phyloP scores from a whole-genome alignment of 2,113 vertebrate genomes.

The Symphodus melops region DNA sequence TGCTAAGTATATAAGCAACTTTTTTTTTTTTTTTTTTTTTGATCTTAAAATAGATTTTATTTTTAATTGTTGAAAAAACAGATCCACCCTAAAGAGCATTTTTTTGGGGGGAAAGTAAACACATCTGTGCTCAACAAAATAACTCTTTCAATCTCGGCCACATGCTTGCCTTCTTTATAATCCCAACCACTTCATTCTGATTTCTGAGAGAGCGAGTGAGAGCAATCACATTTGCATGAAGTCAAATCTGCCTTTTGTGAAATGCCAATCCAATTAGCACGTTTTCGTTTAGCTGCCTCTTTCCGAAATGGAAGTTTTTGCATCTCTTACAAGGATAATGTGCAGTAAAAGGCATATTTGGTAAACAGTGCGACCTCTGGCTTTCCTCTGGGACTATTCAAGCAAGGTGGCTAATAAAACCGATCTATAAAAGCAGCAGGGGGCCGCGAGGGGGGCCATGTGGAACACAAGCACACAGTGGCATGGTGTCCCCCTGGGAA shows the following conservation, averaged over 20 bases:
- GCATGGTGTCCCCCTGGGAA: constrained; percentile 44
- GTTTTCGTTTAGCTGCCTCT: constrained; percentile 62
- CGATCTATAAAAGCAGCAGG: constrained; percentile 60
- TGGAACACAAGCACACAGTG: constrained; percentile 30
- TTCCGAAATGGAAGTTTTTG: constrained; percentile 73
- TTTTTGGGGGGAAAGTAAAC: constrained; percentile 15
- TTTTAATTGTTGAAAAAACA: not conserved
- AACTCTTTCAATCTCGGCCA: constrained; percentile 31
- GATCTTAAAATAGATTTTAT: not conserved
- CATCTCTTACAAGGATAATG: constrained; percentile 72
- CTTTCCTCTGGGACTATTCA: constrained; percentile 70
- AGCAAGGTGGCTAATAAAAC: constrained; percentile 78
- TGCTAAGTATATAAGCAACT: not conserved
- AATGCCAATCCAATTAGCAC: constrained; percentile 82
- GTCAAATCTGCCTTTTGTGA: constrained; percentile 80
- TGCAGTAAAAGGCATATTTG: constrained; percentile 74
- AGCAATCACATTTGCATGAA: constrained; percentile 74
- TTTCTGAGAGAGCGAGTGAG: constrained; percentile 15
- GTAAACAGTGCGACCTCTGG: constrained; percentile 64
- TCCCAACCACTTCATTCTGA: constrained; percentile 57
- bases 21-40: not conserved
- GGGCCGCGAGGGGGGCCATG: constrained; percentile 37
- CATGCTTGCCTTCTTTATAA: constrained; percentile 33
- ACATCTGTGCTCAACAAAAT: constrained; percentile 24
- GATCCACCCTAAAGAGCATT: not conserved